Evolutionary conservation across 30 jellyfish, hydroid and myxozoan species (phyloP).

Genomic region (Rhopilema esculentum): DNA sequence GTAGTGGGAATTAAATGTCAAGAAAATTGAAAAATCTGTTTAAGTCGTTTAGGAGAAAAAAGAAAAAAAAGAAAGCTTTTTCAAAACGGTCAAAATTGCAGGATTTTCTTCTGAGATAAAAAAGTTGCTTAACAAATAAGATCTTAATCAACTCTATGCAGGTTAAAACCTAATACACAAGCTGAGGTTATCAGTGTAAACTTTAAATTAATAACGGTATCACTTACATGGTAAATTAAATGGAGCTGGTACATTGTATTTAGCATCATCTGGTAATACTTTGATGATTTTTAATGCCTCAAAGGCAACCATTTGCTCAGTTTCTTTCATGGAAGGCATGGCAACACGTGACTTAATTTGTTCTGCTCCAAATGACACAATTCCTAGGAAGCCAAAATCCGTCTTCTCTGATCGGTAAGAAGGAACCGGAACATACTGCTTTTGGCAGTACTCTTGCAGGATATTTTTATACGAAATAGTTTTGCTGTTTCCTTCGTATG

Average conservation of each 20-base stretch:
- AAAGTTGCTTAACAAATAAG: too few species aligned
- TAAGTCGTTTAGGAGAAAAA: too few species aligned
- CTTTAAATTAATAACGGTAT: neutral
- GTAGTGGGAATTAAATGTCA: too few species aligned
- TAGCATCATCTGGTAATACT: constrained; percentile 40
- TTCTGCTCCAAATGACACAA: constrained; percentile 43
- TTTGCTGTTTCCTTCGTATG: neutral
- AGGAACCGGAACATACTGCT: constrained; percentile 65
- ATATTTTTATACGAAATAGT: constrained; percentile 72
- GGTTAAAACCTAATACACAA: too few species aligned
- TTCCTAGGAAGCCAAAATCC: constrained; percentile 41
- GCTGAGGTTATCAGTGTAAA: too few species aligned
- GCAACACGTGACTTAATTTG: constrained; percentile 23
- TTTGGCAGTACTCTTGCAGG: constrained; percentile 86
- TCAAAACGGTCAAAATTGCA: too few species aligned
- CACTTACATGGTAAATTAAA: constrained; percentile 29
- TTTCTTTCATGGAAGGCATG: constrained; percentile 62
- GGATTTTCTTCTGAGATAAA: too few species aligned
- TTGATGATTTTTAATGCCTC: constrained; percentile 61
- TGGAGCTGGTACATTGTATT: constrained; percentile 10
- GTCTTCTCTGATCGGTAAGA: constrained; percentile 41
- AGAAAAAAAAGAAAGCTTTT: too few species aligned
- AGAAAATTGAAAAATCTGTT: too few species aligned
- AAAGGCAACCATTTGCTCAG: constrained; percentile 85
- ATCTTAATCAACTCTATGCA: too few species aligned